A percentile compares a stretch with the other conserved stretches of the same genome.
These are phyloP conservation scores for Pimpla rufipes DNA, from an alignment of 2,888 invertebrate genomes.

Conservation along the genomic window DNA sequence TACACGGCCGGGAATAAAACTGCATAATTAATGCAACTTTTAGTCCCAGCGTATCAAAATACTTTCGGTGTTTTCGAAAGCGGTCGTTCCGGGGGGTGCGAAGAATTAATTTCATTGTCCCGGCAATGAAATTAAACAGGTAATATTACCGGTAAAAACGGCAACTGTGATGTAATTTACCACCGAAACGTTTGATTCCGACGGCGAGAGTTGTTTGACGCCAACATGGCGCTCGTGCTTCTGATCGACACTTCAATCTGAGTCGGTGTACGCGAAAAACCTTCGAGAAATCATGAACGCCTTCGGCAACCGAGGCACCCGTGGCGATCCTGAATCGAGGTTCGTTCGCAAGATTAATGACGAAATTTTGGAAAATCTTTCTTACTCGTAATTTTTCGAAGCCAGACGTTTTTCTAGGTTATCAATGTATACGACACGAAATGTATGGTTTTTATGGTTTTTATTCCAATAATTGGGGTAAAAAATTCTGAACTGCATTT, in stretches of 20 bases:
- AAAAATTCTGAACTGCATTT: background rate
- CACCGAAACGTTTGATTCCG: background rate
- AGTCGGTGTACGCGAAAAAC: background rate
- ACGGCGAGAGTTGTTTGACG: background rate
- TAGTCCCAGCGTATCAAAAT: no score
- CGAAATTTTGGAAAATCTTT: background rate
- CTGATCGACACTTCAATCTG: background rate
- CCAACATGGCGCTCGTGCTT: slow-evolving; percentile 12
- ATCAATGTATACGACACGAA: background rate
- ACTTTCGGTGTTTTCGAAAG: no score
- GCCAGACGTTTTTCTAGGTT: slow-evolving; percentile 13
- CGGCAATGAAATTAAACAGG: no score
- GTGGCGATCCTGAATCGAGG: slow-evolving; percentile 14
- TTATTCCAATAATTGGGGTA: no score
- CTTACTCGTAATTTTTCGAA: background rate
- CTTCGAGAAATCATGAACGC: slow-evolving; percentile 19
- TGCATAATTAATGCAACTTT: no score
- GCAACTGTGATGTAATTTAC: no score
- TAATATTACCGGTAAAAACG: no score
- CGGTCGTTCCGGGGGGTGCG: no score
- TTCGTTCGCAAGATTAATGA: slow-evolving; percentile 2
- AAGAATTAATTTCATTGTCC: no score
- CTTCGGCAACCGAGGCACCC: background rate
- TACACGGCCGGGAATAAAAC: no score
- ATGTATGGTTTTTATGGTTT: background rate